phyloP scores from a whole-genome alignment of 2,797 vertebrate species.

The Pagetopsis macropterus region DNA sequence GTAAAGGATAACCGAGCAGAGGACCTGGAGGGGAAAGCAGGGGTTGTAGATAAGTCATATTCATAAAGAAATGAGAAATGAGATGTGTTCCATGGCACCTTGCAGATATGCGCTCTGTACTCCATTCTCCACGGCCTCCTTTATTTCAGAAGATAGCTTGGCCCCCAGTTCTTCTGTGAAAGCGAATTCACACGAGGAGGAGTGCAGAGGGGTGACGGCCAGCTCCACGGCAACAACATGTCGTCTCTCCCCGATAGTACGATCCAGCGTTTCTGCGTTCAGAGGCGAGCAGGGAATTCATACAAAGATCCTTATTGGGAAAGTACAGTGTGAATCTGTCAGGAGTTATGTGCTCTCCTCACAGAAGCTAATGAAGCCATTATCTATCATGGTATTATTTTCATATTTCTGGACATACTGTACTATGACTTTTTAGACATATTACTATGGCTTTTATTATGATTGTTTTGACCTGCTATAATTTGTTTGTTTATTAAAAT shows the following conservation, averaged over 20 bases:
- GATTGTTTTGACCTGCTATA: no score
- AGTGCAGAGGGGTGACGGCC: conserved; percentile 77
- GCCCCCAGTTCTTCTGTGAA: conserved; percentile 71
- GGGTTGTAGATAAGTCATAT: background rate
- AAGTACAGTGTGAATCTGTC: background rate
- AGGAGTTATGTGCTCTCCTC: background rate
- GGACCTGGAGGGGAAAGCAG: conserved; percentile 83
- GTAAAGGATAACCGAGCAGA: conserved; percentile 90
- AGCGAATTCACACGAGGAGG: conserved; percentile 67
- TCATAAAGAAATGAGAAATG: background rate
- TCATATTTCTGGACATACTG: no score
- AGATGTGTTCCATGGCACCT: conserved; percentile 76
- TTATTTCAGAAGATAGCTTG: conserved; percentile 79
- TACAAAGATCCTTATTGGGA: background rate
- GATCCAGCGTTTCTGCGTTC: conserved; percentile 88
- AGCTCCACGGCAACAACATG: conserved; percentile 87
- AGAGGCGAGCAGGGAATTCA: background rate
- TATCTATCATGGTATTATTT: no score
- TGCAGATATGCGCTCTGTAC: conserved; percentile 87
- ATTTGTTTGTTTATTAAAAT: no score
- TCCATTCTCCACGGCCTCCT: conserved; percentile 88
- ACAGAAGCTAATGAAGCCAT: background rate
- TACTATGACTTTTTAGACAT: no score
- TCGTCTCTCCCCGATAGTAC: conserved; percentile 88
- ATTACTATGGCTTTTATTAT: no score